phyloP scores from a whole-genome alignment of 2,797 vertebrate species.

The Champsocephalus esox region DNA sequence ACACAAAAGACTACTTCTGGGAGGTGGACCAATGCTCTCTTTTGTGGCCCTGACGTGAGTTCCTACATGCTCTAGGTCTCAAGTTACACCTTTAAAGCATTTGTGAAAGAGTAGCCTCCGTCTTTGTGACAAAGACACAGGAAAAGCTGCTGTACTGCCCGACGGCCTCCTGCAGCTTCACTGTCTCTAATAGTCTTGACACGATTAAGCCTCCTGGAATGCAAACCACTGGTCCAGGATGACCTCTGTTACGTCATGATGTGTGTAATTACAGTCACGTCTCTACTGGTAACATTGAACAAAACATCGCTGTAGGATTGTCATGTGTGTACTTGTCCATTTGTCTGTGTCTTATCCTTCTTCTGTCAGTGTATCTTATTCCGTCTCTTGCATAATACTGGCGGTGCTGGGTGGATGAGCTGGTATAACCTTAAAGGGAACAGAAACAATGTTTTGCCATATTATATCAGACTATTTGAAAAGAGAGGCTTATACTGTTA shows the following conservation, averaged over 20 bases:
- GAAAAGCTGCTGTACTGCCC: conserved; percentile 74
- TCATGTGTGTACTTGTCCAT: conserved; percentile 51
- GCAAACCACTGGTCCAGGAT: conserved; percentile 56
- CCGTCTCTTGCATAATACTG: conserved; percentile 52
- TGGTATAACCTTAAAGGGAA: conserved; percentile 45
- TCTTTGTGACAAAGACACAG: conserved; percentile 57
- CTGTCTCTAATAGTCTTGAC: conserved; percentile 51
- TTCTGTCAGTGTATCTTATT: conserved; percentile 53
- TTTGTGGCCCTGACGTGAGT: conserved; percentile 37
- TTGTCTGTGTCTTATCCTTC: conserved; percentile 62
- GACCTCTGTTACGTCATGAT: conserved; percentile 37
- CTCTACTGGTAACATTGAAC: conserved; percentile 42
- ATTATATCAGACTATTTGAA: conserved; percentile 42
- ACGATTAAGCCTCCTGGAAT: conserved; percentile 57
- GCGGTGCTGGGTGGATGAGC: conserved; percentile 37
- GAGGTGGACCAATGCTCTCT: conserved; percentile 36
- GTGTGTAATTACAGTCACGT: conserved; percentile 46
- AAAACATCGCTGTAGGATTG: conserved; percentile 39
- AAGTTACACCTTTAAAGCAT: conserved; percentile 36
- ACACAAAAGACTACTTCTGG: conserved; percentile 47
- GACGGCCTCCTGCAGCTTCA: conserved; percentile 45
- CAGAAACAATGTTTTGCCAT: conserved; percentile 48
- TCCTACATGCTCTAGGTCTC: conserved; percentile 57
- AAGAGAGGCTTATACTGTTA: conserved; percentile 34
- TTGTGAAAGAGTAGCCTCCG: conserved; percentile 52